Conservation (phyloP, 2,113 vertebrate species). For the Podarcis cretensis region DNA sequence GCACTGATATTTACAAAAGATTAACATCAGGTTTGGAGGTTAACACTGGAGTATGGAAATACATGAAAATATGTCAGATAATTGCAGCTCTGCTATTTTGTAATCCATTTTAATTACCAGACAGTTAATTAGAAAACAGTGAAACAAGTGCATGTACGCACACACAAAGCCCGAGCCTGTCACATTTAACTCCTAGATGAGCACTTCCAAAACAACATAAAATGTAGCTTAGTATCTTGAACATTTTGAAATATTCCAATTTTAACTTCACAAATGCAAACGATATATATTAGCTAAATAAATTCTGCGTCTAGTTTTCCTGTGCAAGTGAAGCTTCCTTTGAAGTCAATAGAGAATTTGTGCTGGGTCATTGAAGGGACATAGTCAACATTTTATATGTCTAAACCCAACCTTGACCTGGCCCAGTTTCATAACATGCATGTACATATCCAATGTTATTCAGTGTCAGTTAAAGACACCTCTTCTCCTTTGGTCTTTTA, state of each 20-base stretch:
- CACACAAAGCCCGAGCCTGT: too few species aligned
- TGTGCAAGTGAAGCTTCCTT: background rate
- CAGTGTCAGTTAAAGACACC: too few species aligned
- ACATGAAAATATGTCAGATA: background rate
- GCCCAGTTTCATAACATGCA: background rate
- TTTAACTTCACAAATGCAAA: background rate
- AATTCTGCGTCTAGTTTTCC: background rate
- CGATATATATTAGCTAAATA: background rate
- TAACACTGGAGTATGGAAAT: background rate
- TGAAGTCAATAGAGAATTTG: background rate
- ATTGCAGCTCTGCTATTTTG: background rate
- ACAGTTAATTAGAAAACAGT: background rate
- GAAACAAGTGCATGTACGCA: background rate
- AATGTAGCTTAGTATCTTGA: background rate
- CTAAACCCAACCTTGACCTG: background rate
- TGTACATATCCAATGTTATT: too few species aligned
- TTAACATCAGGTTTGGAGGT: background rate
- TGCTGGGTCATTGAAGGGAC: background rate
- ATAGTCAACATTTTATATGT: background rate
- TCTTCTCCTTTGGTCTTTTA: too few species aligned
- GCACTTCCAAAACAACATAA: background rate
- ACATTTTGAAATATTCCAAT: background rate
- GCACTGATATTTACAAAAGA: background rate
- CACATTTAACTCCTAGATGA: background rate
- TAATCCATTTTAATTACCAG: conserved; percentile 23